Percentiles rank a stretch among this genome's conserved stretches.
Conservation (phyloP, 2,888 invertebrate species). For the Rhaphigaster nebulosa region DNA sequence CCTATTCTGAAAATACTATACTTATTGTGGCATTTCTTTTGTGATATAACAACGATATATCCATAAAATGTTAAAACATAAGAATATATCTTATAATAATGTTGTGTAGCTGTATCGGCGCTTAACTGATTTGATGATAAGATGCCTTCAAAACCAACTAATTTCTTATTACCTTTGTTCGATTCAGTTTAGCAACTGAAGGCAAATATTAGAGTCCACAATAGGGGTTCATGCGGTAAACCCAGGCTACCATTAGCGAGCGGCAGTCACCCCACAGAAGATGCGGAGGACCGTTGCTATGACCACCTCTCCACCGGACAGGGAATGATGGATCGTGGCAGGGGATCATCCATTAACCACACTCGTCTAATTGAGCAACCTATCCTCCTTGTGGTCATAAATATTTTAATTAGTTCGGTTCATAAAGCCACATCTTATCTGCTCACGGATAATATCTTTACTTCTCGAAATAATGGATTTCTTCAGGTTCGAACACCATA, state of each 20-base stretch:
- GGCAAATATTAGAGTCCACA: background rate
- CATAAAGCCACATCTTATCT: background rate
- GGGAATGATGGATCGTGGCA: slow-evolving; percentile 19
- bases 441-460: background rate
- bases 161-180: background rate
- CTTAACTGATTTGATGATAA: background rate
- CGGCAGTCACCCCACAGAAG: background rate
- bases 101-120: too few relatives aligned
- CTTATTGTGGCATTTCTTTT: too few relatives aligned
- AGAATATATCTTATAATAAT: too few relatives aligned
- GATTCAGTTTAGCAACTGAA: background rate
- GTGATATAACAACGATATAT: too few relatives aligned
- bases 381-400: background rate
- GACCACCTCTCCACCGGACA: slow-evolving; percentile 2
- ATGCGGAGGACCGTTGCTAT: slow-evolving; percentile 17
- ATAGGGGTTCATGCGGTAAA: background rate
- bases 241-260: background rate
- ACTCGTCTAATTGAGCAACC: slow-evolving; percentile 40
- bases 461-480: background rate
- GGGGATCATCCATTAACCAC: slow-evolving; percentile 22
- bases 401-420: slow-evolving; percentile 23
- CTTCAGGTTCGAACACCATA: background rate
- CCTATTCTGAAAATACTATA: too few relatives aligned
- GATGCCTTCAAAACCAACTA: too few relatives aligned
- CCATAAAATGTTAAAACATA: too few relatives aligned